Base-by-base conservation (phyloP, 2,113 vertebrate genomes). In the Phrynosoma blainvillii region DNA sequence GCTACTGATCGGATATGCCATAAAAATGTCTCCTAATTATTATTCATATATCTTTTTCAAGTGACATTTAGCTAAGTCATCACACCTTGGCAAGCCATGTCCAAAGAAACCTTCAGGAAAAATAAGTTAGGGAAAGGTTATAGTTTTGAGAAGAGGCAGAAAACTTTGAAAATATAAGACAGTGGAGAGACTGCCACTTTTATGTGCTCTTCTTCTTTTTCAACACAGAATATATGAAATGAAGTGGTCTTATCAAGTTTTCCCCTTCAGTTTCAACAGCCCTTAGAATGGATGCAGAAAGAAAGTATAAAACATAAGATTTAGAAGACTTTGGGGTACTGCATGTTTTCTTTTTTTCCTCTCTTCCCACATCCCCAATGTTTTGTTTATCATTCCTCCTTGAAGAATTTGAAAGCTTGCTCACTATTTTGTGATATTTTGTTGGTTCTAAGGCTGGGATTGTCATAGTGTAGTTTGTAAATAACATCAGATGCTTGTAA, bases 1-100 rank as follows among this genome's bases (percentile, higher is more conserved):
- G 70, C 27, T 65, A 76, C 79, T 75, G 27, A 87, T 87, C 56
- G 42, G 16, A 75, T 82, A 20, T 23, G 30, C 79, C 18, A 87
- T 87, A 74, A 87, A 23, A 80, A 40, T 87, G 27, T 82, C 25
- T 87, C 74, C 27, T 75, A 87, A 87, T 82, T 82, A 87, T 82
- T 82, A 74, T 75, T 62, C 54, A 52, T 82, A 21, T 65, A 75
- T 65, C 86, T 87, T 82, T 62, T 87, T 76, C 30, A 87, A 32
- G 12, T 82, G 56, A 52, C 79, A 82, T 75, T 87, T 87, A 81
- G 40, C 27, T 82, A 74, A 74, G 54, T 76, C 79, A 82, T 75
- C 70, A 42, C 73, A 87, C n/a, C 32, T 86, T 54, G 65, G 27
- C 36, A 62, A 42, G 54, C 32, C 62, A 54, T 75, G 86, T 66